phyloP scores from a whole-genome alignment of 2,113 vertebrate species.

The Sciurus niger region DNA sequence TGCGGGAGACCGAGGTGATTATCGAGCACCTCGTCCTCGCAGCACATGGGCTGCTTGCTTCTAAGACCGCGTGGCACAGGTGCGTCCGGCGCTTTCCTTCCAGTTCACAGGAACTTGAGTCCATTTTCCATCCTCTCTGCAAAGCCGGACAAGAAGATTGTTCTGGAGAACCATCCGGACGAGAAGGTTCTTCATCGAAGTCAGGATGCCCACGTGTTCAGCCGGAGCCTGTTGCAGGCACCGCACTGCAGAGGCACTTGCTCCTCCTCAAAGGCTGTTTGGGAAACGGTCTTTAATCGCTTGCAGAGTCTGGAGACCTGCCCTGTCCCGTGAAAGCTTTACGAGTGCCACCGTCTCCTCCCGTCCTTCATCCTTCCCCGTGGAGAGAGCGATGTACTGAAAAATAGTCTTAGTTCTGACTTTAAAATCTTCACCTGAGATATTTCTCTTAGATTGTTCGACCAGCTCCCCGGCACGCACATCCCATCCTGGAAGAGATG shows the following conservation, averaged over 20 bases:
- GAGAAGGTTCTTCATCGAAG: constrained; percentile 71
- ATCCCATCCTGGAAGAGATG: not conserved
- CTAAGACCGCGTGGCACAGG: not conserved
- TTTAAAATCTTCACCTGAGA: not conserved
- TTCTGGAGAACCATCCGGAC: too few species aligned
- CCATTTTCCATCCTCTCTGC: constrained; percentile 50
- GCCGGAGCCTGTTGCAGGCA: constrained; percentile 40
- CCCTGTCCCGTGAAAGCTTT: not conserved
- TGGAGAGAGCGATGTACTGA: not conserved
- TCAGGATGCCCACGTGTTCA: constrained; percentile 65
- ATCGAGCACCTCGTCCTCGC: constrained; percentile 22
- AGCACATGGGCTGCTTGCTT: constrained; percentile 46
- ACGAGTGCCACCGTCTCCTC: not conserved
- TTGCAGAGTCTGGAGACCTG: not conserved
- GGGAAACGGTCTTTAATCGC: constrained; percentile 48
- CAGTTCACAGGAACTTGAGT: constrained; percentile 53
- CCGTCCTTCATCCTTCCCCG: not conserved
- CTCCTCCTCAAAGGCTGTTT: constrained; percentile 71
- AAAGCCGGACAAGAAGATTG: constrained; percentile 48
- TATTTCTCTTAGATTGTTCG: not conserved
- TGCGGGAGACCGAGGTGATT: constrained; percentile 73
- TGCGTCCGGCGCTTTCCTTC: constrained; percentile 50
- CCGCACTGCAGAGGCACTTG: constrained; percentile 30
- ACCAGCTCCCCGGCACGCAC: not conserved
- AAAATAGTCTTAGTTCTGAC: not conserved